phyloP scores from a whole-genome alignment of 1,140 invertebrate genomes.

The Drosophila elegans region DNA sequence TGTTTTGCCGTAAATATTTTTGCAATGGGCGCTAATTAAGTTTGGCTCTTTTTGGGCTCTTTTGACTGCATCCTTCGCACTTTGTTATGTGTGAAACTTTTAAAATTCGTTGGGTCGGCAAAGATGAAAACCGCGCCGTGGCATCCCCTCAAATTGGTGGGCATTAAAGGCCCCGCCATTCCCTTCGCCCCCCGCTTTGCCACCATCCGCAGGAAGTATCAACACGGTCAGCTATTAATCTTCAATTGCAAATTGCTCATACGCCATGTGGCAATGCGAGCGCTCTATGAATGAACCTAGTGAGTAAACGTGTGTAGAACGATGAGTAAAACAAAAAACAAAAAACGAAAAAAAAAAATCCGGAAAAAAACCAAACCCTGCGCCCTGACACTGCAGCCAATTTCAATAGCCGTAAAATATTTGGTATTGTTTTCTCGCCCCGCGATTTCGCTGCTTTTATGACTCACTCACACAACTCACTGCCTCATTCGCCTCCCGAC shows the following conservation, averaged over 20 bases:
- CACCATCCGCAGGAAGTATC: background rate
- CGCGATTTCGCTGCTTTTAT: constrained; percentile 28
- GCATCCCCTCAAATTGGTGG: constrained; percentile 66
- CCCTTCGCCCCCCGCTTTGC: background rate
- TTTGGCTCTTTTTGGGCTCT: constrained; percentile 65
- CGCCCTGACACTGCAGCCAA: constrained; percentile 33
- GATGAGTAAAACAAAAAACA: constrained; percentile 11
- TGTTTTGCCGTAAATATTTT: constrained; percentile 83
- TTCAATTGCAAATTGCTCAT: constrained; percentile 41
- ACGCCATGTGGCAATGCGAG: constrained; percentile 22
- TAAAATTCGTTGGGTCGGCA: constrained; percentile 74
- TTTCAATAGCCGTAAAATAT: constrained; percentile 59
- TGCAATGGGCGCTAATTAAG: constrained; percentile 83
- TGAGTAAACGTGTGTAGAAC: constrained; percentile 1
- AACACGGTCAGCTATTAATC: constrained; percentile 27
- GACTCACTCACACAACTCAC: constrained; percentile 39
- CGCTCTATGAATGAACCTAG: constrained; percentile 34
- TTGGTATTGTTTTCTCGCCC: constrained; percentile 11
- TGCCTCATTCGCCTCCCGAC: background rate
- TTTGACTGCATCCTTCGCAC: constrained; percentile 74
- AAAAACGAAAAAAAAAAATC: background rate
- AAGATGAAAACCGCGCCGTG: constrained; percentile 70
- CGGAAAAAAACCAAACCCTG: background rate
- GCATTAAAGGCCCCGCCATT: constrained; percentile 53
- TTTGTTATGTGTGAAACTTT: constrained; percentile 83